These are phyloP conservation scores for Corydoras sp. DNA, from an alignment of 2,113 vertebrate genomes.

Conservation along the genomic window DNA sequence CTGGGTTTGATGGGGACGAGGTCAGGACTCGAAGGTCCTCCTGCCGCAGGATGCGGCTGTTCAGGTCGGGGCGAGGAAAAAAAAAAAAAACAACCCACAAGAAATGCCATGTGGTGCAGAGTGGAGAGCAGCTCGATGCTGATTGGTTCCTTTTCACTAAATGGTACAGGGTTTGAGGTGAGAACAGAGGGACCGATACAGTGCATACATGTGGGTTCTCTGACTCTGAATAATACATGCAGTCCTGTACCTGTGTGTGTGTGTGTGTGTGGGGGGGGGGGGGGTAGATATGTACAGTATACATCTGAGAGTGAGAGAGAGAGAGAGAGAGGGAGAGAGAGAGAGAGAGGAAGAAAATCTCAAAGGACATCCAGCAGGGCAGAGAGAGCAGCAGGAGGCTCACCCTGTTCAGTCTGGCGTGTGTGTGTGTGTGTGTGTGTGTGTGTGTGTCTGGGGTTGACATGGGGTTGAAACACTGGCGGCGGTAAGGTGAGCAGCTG, in stretches of 20 bases:
- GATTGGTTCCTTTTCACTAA: too few relatives aligned
- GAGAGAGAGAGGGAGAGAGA: too few relatives aligned
- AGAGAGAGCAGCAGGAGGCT: conserved; percentile 8
- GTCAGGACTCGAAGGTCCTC: too few relatives aligned
- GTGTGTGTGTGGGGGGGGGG: background rate
- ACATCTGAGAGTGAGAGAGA: too few relatives aligned
- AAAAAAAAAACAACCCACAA: too few relatives aligned
- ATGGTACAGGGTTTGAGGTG: too few relatives aligned
- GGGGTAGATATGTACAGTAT: background rate
- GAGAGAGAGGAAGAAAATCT: background rate
- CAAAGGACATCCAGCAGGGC: conserved; percentile 45
- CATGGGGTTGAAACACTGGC: conserved; percentile 56
- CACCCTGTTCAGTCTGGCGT: background rate
- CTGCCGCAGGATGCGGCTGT: too few relatives aligned
- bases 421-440: conserved; percentile 4
- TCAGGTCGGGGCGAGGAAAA: too few relatives aligned
- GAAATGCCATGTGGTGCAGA: too few relatives aligned
- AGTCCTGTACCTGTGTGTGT: conserved; percentile 37
- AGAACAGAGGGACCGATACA: too few relatives aligned
- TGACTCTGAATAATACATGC: conserved; percentile 50
- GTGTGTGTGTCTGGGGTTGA: background rate
- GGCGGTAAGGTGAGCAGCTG: conserved; percentile 70
- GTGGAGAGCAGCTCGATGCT: too few relatives aligned
- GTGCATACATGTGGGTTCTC: conserved; percentile 14
- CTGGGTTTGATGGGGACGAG: too few relatives aligned